A percentile compares a stretch with the other conserved stretches of the same genome.
These are phyloP conservation scores for Colius striatus DNA, from an alignment of 2,113 vertebrate genomes.

Conservation along the genomic window DNA sequence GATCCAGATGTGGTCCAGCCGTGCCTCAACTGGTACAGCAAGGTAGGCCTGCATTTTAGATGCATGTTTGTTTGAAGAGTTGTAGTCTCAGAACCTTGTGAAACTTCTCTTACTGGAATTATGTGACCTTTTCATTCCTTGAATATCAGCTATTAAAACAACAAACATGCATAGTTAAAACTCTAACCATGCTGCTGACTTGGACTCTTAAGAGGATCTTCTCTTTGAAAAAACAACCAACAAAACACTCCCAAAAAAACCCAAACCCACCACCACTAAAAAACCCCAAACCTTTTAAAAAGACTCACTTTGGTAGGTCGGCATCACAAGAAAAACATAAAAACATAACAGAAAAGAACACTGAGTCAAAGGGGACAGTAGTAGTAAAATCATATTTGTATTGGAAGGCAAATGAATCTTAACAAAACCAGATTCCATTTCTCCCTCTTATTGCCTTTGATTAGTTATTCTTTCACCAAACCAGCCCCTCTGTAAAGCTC, in stretches of 20 bases:
- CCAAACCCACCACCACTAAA: neutral
- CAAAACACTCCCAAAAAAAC: neutral
- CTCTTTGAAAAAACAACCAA: neutral
- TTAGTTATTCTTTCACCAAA: neutral
- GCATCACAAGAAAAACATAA: neutral
- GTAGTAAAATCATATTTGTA: neutral
- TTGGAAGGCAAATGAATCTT: neutral
- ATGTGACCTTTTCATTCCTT: slow-evolving; percentile 18
- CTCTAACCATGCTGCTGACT: neutral
- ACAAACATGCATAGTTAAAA: neutral
- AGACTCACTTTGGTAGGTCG: neutral
- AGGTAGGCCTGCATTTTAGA: slow-evolving; percentile 84
- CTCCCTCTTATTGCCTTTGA: neutral
- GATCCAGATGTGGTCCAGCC: slow-evolving; percentile 97
- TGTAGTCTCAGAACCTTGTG: slow-evolving; percentile 1
- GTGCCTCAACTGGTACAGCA: slow-evolving; percentile 99
- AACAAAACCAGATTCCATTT: neutral
- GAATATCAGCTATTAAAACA: neutral
- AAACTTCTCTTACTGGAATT: neutral
- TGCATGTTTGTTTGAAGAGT: neutral
- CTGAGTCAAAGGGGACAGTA: neutral
- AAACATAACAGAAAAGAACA: neutral
- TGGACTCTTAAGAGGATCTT: neutral
- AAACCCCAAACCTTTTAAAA: neutral
- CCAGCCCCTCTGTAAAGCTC: neutral